Evolutionary conservation across 2,888 invertebrate genomes (phyloP), one percentile per base, ranked within the genome.

Genomic region (Megastigmus dorsalis): DNA sequence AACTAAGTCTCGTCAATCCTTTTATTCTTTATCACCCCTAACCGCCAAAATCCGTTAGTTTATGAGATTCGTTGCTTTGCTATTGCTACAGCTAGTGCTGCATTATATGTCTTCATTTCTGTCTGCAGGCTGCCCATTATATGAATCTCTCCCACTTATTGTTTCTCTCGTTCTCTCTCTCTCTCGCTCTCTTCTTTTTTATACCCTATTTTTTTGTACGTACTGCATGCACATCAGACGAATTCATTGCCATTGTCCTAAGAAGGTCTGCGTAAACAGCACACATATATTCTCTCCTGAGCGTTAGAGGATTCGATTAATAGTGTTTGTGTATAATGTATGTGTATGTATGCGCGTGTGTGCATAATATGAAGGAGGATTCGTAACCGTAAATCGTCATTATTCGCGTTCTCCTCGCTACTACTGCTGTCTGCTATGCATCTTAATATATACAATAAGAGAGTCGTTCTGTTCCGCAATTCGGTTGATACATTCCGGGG

Each of bases 391-490:
- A 67, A 67, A 67, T 67, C 41, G 67, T 45, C 45, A 23, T 55
- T 67, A 67, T 23, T 23, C 41, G 28, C 15, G 30, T 9, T 30
- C 33, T 15, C 1, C 41, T 9, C 38, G 18, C 6, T 6, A n/a
- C 23, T 38, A n/a, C n/a, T n/a, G n/a, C n/a, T n/a, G n/a, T n/a
- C n/a, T n/a, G n/a, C n/a, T n/a, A n/a, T n/a, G n/a, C n/a, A n/a
- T n/a, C n/a, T n/a, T n/a, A n/a, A n/a, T n/a, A n/a, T n/a, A n/a
- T n/a, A n/a, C n/a, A n/a, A n/a, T n/a, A n/a, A n/a, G n/a, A n/a
- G n/a, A n/a, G n/a, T n/a, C n/a, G n/a, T n/a, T 63, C 50, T 38
- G 38, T 65, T 54, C 52, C 65, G 38, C 52, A 65, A 54, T 54
- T 36, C 65, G 28, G 52, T 13, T 18, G 28, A 41, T 65, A 38